Evolutionary conservation across 2,113 vertebrate species (phyloP).

Genomic region (Ceratotherium simum): DNA sequence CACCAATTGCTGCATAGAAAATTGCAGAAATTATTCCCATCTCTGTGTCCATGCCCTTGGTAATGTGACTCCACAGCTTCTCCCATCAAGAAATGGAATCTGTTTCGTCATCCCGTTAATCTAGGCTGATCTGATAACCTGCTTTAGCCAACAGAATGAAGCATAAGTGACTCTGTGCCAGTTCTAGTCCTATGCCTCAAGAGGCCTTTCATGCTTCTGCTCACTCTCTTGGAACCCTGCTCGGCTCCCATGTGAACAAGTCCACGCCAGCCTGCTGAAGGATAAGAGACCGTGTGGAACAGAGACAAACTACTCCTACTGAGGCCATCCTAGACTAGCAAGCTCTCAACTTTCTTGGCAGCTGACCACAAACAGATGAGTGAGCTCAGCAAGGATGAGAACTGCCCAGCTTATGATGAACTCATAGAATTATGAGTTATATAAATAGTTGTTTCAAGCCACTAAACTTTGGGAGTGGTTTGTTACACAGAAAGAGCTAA

Average conservation of each 20-base stretch:
- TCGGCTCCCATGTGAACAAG: not conserved
- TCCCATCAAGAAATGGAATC: not conserved
- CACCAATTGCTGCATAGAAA: not conserved
- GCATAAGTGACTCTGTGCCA: not conserved
- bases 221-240: not conserved
- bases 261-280: not conserved
- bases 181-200: not conserved
- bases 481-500: not conserved
- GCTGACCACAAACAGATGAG: not conserved
- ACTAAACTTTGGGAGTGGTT: not conserved
- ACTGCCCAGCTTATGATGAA: not conserved
- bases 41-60: not conserved
- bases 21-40: not conserved
- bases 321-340: not conserved
- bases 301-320: not conserved
- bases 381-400: not conserved
- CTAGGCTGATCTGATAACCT: not conserved
- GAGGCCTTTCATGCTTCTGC: not conserved
- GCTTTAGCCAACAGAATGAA: not conserved
- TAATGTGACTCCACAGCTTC: not conserved
- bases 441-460: not conserved
- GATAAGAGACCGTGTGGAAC: not conserved
- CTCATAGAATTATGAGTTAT: slow-evolving; percentile 5
- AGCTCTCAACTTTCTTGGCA: not conserved
- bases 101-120: not conserved